Evolutionary conservation across 2,113 vertebrate genomes (phyloP), one percentile per base, ranked within the genome.

Genomic region (Hyla sarda): DNA sequence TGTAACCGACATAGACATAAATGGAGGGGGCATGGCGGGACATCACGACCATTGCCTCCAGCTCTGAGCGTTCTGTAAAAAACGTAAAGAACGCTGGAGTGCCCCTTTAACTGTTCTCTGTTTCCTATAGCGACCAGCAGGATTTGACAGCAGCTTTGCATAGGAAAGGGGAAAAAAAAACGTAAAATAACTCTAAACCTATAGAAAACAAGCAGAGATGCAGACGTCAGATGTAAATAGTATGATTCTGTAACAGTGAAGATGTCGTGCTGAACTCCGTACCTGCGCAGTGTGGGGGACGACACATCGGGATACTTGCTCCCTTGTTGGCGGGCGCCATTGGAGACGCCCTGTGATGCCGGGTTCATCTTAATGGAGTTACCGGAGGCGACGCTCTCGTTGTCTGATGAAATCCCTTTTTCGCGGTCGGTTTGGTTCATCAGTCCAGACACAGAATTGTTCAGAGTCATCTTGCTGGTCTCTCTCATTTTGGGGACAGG

Each of bases 231-330:
- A n/a, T n/a, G n/a, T n/a, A n/a, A n/a, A n/a, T n/a, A n/a, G n/a
- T n/a, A n/a, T n/a, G n/a, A n/a, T n/a, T 50, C 5, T 50, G 12
- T 52, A 41, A 1, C 19, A 54, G 2, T 5, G 12, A 86, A 62
- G n/a, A n/a, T n/a, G n/a, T n/a, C n/a, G n/a, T n/a, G n/a, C n/a
- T n/a, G n/a, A n/a, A n/a, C n/a, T 47, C 72, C 88, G 89, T 92
- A 98, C 98, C 98, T 98, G 93, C 98, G 97, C 65, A 99, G 93
- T 0, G 98, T 99, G 30, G 98, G 98, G 23, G 98, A 99, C n/a
- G 98, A 97, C 89, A 98, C 96, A 87, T 97, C 96, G 0, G 95
- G 92, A 88, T 96, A 97, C 90, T 97, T 97, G 91, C 92, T 90
- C 85, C 94, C 94, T 84, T 97, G 97, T 88, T 97, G 98, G 74